Percentiles rank a stretch among this genome's conserved stretches.
These are phyloP conservation scores for Geococcyx californianus DNA, from an alignment of 2,113 vertebrate genomes.

Conservation along the genomic window DNA sequence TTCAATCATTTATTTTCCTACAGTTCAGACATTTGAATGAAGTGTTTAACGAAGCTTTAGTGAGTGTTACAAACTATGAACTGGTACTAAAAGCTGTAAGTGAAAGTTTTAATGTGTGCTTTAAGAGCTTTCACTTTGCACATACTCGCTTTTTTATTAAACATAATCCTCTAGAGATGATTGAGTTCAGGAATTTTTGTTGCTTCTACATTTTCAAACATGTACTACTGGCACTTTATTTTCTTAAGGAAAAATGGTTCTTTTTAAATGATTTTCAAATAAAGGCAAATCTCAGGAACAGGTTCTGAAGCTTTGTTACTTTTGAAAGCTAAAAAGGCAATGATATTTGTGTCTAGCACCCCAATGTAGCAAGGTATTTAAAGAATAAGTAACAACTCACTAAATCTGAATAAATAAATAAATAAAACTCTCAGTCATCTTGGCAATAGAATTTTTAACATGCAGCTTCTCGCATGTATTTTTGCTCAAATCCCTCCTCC, in stretches of 20 bases:
- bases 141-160: background rate
- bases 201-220: background rate
- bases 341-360: background rate
- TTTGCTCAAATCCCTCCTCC: background rate
- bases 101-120: background rate
- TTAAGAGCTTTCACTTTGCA: background rate
- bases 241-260: background rate
- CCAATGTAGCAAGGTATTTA: background rate
- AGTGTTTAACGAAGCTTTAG: background rate
- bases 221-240: background rate
- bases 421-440: background rate
- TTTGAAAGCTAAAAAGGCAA: constrained; percentile 1
- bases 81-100: background rate
- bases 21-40: background rate
- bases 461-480: background rate
- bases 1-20: background rate
- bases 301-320: background rate
- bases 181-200: background rate
- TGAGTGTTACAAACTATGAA: background rate
- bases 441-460: background rate
- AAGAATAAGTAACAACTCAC: background rate
- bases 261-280: constrained; percentile 32
- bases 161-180: background rate
- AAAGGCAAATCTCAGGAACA: background rate
- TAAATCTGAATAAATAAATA: background rate